Evolutionary conservation across 2,888 invertebrate genomes (phyloP), one percentile per base, ranked within the genome.

Genomic region (Neria commutata): DNA sequence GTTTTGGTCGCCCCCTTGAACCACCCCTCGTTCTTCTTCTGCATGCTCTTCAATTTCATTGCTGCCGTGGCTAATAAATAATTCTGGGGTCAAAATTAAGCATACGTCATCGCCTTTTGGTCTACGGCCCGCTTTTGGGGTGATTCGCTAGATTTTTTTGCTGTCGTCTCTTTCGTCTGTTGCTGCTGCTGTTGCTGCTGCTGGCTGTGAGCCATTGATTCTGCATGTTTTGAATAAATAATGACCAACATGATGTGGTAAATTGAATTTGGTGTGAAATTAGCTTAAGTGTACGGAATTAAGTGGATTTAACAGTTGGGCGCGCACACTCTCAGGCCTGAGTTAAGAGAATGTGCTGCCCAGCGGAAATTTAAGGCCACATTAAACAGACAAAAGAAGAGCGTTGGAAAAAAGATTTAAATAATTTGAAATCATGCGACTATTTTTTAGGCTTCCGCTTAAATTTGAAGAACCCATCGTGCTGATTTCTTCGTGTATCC

Each of bases 191-290:
- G 14, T 26, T 33, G 61, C 62, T 55, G 58, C 60, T 53, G n/a
- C n/a, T n/a, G n/a, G n/a, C n/a, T n/a, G n/a, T n/a, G 62, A 64
- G 55, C 69, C 77, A 76, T 74, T 77, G 76, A 73, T 77, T 76
- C 74, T 75, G 72, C 78, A 76, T 74, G 77, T 71, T 74, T 68
- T 76, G 76, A 75, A 76, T 76, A 76, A 76, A 74, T 76, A 76
- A 76, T 78, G 77, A 71, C 71, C 72, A 71, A 66, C 75, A 74
- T 73, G 76, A 67, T 74, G 70, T 71, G 70, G 73, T 71, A 75
- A 75, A 77, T 74, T 76, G 74, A 72, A 74, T 75, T 76, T 71
- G 76, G 76, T 75, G 72, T 75, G 69, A 78, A 78, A 78, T 76
- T 77, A 73, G 71, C 76, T 71, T 74, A 74, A 76, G 71, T 75